Conservation (phyloP, 2,113 vertebrate genomes). For the Rhodinocichla rosea region DNA sequence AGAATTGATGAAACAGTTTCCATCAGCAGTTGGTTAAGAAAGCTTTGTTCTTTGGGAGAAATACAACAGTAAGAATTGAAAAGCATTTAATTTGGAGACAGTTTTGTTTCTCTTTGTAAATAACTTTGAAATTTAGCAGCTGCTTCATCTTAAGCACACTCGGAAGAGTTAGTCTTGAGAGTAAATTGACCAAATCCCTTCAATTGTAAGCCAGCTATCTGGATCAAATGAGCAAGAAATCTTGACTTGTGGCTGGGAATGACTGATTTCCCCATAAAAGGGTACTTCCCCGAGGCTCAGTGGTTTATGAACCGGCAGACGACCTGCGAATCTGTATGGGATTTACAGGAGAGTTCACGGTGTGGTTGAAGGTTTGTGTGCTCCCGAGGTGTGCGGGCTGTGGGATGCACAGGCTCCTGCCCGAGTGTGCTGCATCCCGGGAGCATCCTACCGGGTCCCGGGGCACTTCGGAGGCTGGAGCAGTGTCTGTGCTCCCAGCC, state of each 20-base stretch:
- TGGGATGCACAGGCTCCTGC: background rate
- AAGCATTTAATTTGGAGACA: background rate
- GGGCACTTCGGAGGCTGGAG: background rate
- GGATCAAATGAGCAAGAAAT: background rate
- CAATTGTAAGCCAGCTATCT: background rate
- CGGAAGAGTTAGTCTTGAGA: background rate
- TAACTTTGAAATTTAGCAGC: background rate
- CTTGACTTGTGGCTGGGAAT: background rate
- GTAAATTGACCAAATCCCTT: background rate
- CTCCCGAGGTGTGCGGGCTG: background rate
- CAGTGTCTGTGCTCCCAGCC: rapidly evolving
- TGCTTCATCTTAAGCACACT: background rate
- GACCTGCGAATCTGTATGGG: rapidly evolving
- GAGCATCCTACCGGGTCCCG: background rate
- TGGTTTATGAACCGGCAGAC: background rate
- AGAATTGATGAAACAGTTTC: slow-evolving; percentile 67
- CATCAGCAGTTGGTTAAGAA: slow-evolving; percentile 47
- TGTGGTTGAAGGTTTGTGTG: background rate
- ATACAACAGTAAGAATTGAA: background rate
- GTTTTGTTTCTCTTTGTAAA: background rate
- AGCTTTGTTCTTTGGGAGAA: background rate
- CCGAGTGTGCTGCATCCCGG: background rate
- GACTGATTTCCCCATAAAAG: background rate
- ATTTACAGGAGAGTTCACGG: background rate
- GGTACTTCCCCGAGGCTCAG: background rate